phyloP scores from a whole-genome alignment of 1,140 invertebrate genomes.

The Gonioctena quinquepunctata region DNA sequence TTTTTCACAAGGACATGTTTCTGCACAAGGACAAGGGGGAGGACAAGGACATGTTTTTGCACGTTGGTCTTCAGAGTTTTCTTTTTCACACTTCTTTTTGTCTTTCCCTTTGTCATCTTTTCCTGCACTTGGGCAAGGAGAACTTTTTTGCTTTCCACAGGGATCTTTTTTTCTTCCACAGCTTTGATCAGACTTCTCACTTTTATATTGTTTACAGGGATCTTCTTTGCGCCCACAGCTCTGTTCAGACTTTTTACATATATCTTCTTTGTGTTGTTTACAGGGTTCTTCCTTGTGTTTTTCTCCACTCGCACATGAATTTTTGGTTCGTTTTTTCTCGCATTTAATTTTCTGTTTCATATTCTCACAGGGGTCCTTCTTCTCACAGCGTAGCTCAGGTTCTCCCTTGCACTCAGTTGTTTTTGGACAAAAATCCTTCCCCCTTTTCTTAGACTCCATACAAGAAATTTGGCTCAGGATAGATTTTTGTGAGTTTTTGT shows the following conservation, averaged over 20 bases:
- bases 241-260: not conserved
- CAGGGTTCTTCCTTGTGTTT: constrained; percentile 2
- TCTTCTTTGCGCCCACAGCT: not conserved
- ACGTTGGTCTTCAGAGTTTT: not conserved
- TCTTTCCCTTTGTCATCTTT: not conserved
- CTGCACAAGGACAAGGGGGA: too few species aligned
- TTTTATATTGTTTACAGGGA: constrained; percentile 18
- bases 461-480: too few species aligned
- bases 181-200: not conserved
- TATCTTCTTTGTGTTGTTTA: constrained; percentile 11
- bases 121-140: not conserved
- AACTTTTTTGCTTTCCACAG: not conserved
- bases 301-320: not conserved
- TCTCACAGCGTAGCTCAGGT: constrained; percentile 13
- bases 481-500: too few species aligned
- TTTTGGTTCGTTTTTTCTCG: not conserved
- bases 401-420: constrained; percentile 8
- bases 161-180: not conserved
- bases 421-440: not conserved
- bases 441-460: too few species aligned
- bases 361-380: constrained; percentile 29
- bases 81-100: not conserved
- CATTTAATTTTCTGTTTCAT: not conserved
- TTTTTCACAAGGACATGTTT: too few species aligned
- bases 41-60: not conserved